A percentile compares a stretch with the other conserved stretches of the same genome.
These are phyloP conservation scores for Felis chaus DNA, from an alignment of 2,113 vertebrate genomes.

Conservation along the genomic window DNA sequence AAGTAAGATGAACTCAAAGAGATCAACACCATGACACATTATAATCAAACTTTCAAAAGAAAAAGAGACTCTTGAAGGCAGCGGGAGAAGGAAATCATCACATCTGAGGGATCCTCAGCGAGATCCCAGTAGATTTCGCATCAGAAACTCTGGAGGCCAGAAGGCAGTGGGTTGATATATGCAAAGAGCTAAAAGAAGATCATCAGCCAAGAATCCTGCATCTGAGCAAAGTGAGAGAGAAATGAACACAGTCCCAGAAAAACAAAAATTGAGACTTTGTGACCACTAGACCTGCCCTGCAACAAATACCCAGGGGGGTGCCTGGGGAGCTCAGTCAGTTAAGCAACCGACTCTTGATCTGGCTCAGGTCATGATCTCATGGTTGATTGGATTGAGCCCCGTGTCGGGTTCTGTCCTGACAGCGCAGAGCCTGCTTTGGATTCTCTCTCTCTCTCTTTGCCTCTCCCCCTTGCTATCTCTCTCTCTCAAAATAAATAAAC, in stretches of 20 bases:
- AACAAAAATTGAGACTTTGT: background rate
- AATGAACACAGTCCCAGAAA: background rate
- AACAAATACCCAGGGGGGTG: too few relatives aligned
- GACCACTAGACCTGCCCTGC: background rate
- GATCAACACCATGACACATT: background rate
- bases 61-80: background rate
- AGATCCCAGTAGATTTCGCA: background rate
- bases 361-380: too few relatives aligned
- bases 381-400: too few relatives aligned
- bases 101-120: too few relatives aligned
- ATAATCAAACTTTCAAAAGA: background rate
- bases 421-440: too few relatives aligned
- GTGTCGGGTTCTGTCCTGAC: too few relatives aligned
- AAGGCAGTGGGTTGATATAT: background rate
- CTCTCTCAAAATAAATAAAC: too few relatives aligned
- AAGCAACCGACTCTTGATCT: too few relatives aligned
- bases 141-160: background rate
- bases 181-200: background rate
- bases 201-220: background rate
- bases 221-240: background rate
- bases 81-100: background rate
- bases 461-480: too few relatives aligned
- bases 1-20: background rate
- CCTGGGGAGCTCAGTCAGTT: too few relatives aligned
- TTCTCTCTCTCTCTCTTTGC: too few relatives aligned